Evolutionary conservation across 1,140 invertebrate species (phyloP).

Genomic region (Cotesia vestalis): DNA sequence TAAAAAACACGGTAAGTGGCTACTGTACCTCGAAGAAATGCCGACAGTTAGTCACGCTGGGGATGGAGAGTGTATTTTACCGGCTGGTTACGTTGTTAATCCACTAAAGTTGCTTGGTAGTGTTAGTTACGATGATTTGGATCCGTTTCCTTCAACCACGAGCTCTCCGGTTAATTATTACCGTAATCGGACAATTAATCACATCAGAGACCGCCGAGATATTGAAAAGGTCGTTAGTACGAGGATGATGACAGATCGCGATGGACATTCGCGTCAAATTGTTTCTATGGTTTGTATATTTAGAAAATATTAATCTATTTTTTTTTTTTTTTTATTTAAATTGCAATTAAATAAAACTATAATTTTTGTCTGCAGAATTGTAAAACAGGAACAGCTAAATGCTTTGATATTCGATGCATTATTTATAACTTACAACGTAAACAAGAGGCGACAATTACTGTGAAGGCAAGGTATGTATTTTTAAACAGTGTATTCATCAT

Average conservation of each 20-base stretch:
- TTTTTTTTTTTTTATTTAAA: constrained; percentile 24
- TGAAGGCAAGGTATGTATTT: constrained; percentile 72
- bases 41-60: constrained; percentile 70
- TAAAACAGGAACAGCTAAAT: constrained; percentile 80
- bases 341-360: background rate
- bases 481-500: constrained; percentile 19
- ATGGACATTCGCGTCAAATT: constrained; percentile 76
- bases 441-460: constrained; percentile 79
- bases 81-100: constrained; percentile 71
- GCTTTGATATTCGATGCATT: constrained; percentile 83
- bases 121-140: constrained; percentile 64
- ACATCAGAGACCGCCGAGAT: constrained; percentile 71
- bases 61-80: constrained; percentile 72
- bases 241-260: constrained; percentile 74
- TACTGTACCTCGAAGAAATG: constrained; percentile 85
- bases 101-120: constrained; percentile 73
- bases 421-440: constrained; percentile 79
- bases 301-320: constrained; percentile 24
- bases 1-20: constrained; percentile 83
- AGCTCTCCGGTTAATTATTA: constrained; percentile 39
- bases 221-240: constrained; percentile 77
- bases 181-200: constrained; percentile 51
- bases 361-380: constrained; percentile 73
- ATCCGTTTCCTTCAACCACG: constrained; percentile 45
- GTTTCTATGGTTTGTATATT: constrained; percentile 76